These are phyloP conservation scores for Parnassius mnemosyne DNA, from an alignment of 2,888 invertebrate species.

Conservation along the genomic window DNA sequence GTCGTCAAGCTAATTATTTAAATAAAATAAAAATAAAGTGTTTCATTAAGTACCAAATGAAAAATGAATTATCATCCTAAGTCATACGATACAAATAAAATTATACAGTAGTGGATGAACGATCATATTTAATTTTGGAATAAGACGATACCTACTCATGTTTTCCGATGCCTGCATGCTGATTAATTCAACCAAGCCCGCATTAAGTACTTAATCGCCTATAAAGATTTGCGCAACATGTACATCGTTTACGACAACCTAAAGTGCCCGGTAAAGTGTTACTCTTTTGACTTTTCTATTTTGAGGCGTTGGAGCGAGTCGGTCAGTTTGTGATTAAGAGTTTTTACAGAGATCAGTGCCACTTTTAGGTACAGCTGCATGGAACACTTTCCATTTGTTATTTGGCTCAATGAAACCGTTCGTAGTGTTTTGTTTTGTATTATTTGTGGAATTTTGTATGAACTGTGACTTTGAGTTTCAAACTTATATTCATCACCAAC, in stretches of 20 bases:
- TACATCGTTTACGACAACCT: slow-evolving; percentile 56
- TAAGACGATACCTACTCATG: slow-evolving; percentile 33
- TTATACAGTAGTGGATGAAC: neutral
- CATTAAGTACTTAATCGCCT: slow-evolving; percentile 52
- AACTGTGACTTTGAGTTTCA: no score
- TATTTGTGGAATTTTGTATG: slow-evolving; percentile 26
- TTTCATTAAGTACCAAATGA: no score
- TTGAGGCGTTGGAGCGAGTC: slow-evolving; percentile 57
- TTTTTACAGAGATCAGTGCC: slow-evolving; percentile 58
- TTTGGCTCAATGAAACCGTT: slow-evolving; percentile 46
- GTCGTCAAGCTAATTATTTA: no score
- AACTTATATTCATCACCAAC: no score
- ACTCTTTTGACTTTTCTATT: slow-evolving; percentile 59
- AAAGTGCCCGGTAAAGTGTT: slow-evolving; percentile 45
- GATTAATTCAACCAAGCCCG: slow-evolving; percentile 34
- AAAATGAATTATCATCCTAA: no score
- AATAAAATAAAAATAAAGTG: no score
- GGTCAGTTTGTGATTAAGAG: slow-evolving; percentile 55
- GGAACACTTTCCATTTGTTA: slow-evolving; percentile 48
- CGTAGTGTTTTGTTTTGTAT: slow-evolving; percentile 38
- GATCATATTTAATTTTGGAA: slow-evolving; percentile 43
- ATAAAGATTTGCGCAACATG: slow-evolving; percentile 52
- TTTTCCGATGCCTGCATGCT: slow-evolving; percentile 33
- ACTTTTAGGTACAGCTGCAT: slow-evolving; percentile 40
- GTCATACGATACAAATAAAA: neutral